A percentile compares a stretch with the other conserved stretches of the same genome.
phyloP scores from a whole-genome alignment of 2,888 invertebrate genomes.

The Lottia scabra region DNA sequence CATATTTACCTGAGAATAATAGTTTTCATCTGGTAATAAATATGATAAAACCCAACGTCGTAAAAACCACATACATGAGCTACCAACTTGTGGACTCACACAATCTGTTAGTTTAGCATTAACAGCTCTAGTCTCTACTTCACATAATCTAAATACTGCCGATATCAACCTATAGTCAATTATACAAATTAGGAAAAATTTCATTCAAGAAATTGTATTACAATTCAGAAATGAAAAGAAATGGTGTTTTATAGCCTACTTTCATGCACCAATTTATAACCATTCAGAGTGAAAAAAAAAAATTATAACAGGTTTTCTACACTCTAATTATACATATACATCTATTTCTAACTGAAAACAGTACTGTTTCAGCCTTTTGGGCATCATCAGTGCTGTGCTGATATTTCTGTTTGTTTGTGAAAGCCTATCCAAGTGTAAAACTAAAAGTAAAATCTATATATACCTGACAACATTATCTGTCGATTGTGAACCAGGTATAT shows the following conservation, averaged over 20 bases:
- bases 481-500: conserved; percentile 62
- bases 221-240: too few species aligned
- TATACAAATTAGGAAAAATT: neutral
- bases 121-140: conserved; percentile 81
- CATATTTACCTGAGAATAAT: conserved; percentile 72
- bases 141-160: conserved; percentile 80
- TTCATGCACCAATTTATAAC: too few species aligned
- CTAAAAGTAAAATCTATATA: neutral
- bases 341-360: too few species aligned
- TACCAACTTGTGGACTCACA: conserved; percentile 84
- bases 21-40: conserved; percentile 76
- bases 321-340: too few species aligned
- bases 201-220: too few species aligned
- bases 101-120: conserved; percentile 77
- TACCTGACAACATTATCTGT: conserved; percentile 75
- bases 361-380: too few species aligned
- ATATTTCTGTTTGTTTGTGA: neutral
- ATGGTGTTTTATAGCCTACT: too few species aligned
- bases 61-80: conserved; percentile 83
- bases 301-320: too few species aligned
- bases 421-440: neutral
- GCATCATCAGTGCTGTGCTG: too few species aligned
- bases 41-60: conserved; percentile 83
- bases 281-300: too few species aligned
- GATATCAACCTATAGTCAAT: conserved; percentile 74